Evolutionary conservation across 2,113 vertebrate species (phyloP), one percentile per base, ranked within the genome.

Genomic region (Polypterus bichir): DNA sequence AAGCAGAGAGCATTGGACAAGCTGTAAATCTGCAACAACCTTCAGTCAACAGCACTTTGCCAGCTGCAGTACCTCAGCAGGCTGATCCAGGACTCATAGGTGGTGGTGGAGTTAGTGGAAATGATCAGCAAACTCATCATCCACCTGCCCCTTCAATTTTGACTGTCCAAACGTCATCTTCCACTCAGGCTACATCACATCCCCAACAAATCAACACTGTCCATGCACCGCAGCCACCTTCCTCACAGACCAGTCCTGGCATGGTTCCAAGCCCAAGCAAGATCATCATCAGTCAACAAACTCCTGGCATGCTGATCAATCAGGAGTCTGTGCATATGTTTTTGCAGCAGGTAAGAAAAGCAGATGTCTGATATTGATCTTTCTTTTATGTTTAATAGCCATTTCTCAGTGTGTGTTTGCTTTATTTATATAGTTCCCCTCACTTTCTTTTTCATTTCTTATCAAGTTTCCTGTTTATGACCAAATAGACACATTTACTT

Each of bases 311-410:
- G 64, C 84, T 93, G 74, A 73, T 97, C 66, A 91, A 81, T 79
- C 93, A 91, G 72, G 93, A 97, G 63, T 86, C 91, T 66, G 81
- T 94, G 66, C 92, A 94, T 72, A 91, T 97, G 91, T 93, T 97
- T 77, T 84, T 97, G 51, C 93, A 96, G 65, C 94, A 97, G 94
- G 93, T 89, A 80, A 82, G 80, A 27, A 27, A 27, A 27, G 27
- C 27, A 27, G 27, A 27, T 27, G 27, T 27, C 27, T 2, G 27
- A 27, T 27, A 27, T 27, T 27, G 27, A 27, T 27, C 27, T 27
- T 27, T 27, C 27, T 27, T 27, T 27, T 27, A 27, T 27, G 27
- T 27, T 27, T 27, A 27, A 27, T 27, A 27, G 27, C 27, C 27
- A 27, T 27, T 27, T 27, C 27, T 27, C 27, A 27, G 27, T 27